A percentile compares a stretch with the other conserved stretches of the same genome.
Evolutionary conservation across 2,797 vertebrate species (phyloP).

Genomic region (Xerus rutilus): DNA sequence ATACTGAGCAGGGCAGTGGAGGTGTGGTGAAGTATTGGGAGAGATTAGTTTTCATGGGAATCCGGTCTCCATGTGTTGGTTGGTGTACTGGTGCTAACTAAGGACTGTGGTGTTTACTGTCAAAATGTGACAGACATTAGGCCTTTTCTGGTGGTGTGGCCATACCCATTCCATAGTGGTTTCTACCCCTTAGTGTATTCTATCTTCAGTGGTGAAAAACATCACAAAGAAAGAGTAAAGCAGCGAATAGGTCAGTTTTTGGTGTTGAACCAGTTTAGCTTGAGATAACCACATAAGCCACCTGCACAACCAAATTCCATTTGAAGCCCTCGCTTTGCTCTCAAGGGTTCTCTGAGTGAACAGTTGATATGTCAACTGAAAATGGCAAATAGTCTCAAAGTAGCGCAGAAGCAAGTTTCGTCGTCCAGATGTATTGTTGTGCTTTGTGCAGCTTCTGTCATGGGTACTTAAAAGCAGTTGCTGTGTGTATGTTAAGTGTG

Average conservation of each 20-base stretch:
- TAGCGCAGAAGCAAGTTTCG: background rate
- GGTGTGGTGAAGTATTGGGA: background rate
- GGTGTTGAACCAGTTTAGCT: background rate
- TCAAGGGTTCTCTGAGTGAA: background rate
- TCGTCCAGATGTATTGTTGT: slow-evolving; percentile 19
- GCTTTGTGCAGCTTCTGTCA: background rate
- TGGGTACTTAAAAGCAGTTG: slow-evolving; percentile 24
- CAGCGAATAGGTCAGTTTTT: background rate
- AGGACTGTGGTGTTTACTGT: background rate
- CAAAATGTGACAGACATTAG: background rate
- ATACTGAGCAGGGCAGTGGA: background rate
- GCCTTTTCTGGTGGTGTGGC: background rate
- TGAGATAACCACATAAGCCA: background rate
- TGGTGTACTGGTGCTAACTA: background rate
- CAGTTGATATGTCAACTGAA: background rate
- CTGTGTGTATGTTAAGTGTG: background rate
- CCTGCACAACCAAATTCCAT: background rate
- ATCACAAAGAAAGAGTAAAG: background rate
- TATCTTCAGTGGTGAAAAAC: slow-evolving; percentile 32
- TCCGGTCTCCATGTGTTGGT: background rate
- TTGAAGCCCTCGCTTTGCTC: background rate
- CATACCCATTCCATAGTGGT: background rate
- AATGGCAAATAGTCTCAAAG: background rate
- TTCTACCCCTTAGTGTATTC: background rate
- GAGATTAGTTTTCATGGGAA: background rate